A percentile compares a stretch with the other conserved stretches of the same genome.
These are phyloP conservation scores for cat (Felis catus) DNA, from an alignment of 2,113 vertebrate species.

Conservation along the genomic window F.catus_Fca126_mat1.0 CM031412.1:137461001-137461500, in stretches of 20 bases:
- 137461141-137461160: background rate
- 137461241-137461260: too few species aligned
- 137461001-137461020: conserved; percentile 16
- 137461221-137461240: too few species aligned
- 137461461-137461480: background rate
- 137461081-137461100: background rate
- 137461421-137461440: background rate
- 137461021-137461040: background rate
- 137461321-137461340: too few species aligned
- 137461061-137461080: background rate
- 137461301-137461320: too few species aligned
- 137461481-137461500: background rate
- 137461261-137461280: too few species aligned
- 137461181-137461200: too few species aligned
- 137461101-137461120: conserved; percentile 22
- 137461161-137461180: background rate
- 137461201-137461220: too few species aligned
- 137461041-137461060: background rate
- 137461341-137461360: too few species aligned
- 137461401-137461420: too few species aligned
- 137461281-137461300: too few species aligned
- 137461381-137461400: background rate
- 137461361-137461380: too few species aligned
- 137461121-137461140: background rate
- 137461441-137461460: background rate